Evolutionary conservation across 2,113 vertebrate species (phyloP), one percentile per base, ranked within the genome.

Genomic region (Mirounga angustirostris): DNA sequence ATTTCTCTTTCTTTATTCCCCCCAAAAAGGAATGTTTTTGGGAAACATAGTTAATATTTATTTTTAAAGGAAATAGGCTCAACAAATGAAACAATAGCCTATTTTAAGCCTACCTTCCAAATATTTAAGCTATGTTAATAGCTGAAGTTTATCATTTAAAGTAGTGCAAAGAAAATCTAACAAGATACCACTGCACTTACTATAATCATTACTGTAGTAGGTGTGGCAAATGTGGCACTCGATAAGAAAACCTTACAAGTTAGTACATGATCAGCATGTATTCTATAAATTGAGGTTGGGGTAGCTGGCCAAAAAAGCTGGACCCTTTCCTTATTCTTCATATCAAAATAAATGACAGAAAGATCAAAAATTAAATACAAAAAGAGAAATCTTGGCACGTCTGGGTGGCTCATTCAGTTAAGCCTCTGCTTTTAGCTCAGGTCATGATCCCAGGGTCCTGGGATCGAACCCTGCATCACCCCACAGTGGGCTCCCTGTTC

Each of bases 101-200:
- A 58, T 79, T 50, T 84, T 43, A 96, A 83, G 36, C 16, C 87
- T 43, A 46, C 59, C 18, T 91, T 91, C n/a, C 13, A 65, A 87
- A 63, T 83, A 91, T 59, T 84, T 84, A 78, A 95, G 56, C 21
- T 92, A 16, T 65, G 63, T 16, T 71, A 65, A 79, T 50, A 91
- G 14, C 46, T 91, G 30, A 96, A 74, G 50, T 76, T 83, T 65
- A 67, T 33, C 21, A 36, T 19, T 79, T n/a, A 82, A 10, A 59
- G 13, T 9, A 86, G 18, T 56, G n/a, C 24, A 81, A 90, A 87
- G 12, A 74, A 89, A 95, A 65, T 82, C 30, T 89, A 79, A 73
- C 9, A 94, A 52, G 56, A 22, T 16, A 69, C 2, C n/a, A 78
- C 1, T 12, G 10, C 12, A 33, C 2, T 65, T 30, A 71, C 43